Evolutionary conservation across 2,888 invertebrate genomes (phyloP), one percentile per base, ranked within the genome.

Genomic region (Prosapia bicincta): DNA sequence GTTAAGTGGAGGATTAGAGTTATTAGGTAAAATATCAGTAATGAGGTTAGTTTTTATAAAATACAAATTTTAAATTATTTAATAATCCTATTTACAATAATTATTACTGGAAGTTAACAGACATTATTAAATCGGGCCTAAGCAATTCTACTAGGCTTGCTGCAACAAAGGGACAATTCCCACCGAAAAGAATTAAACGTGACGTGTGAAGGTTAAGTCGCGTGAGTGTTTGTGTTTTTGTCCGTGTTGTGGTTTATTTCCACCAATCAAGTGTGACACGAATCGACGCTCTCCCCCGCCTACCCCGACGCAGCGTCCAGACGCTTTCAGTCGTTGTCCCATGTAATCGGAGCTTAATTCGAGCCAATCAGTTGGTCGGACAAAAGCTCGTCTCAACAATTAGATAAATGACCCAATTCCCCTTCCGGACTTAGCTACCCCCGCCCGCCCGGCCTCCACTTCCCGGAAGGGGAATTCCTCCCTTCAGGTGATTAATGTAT

Each of bases 321-420:
- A 38, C 38, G 38, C 38, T 38, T 38, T 38, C 38, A 38, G 38
- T 38, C 26, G 65, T 72, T 30, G 73, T 73, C 26, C 66, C 25
- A 20, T 13, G 66, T 75, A 75, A 75, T 75, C 75, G 71, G 32
- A 38, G 70, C 74, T 74, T 75, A 71, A 75, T 75, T 75, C 70
- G 23, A 65, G 28, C 70, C 74, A 71, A 75, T 71, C 75, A 66
- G 65, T 20, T n/a, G 69, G 66, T 28, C 65, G 10, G 25, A 32
- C 65, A 43, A 69, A 68, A 68, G 65, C 68, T 69, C 68, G 76
- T 76, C 76, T 68, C 76, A 76, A 72, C 76, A 76, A 76, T 76
- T 76, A 76, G 76, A 76, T 76, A 76, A 76, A 76, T 72, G 72
- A 72, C 76, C 76, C 76, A 69, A 65, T 67, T 70, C 71, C 68